Evolutionary conservation across 2,888 invertebrate species (phyloP), one percentile per base, ranked within the genome.

Genomic region (Gandaritis pyraliata): DNA sequence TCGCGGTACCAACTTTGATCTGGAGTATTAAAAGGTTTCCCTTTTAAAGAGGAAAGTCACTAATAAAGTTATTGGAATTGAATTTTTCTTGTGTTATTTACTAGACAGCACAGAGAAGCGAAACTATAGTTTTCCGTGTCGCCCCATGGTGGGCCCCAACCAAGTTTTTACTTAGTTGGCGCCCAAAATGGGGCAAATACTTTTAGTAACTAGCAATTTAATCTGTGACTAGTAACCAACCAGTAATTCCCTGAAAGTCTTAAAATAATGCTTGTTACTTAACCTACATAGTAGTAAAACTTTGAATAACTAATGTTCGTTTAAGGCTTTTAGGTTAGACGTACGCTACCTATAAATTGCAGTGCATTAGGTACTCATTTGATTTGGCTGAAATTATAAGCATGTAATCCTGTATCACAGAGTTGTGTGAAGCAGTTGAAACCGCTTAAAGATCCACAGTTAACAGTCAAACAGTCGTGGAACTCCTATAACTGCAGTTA

Each of bases 1-100:
- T 76, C 66, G 54, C 53, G 57, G 71, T 68, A 59, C 72, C 59
- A 64, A 69, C 74, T 77, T 72, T 74, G 75, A 77, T 76, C 71
- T 74, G 73, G 74, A 75, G 74, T 57, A 52, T 59, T 62, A 46
- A 56, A 65, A 38, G 61, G 53, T 59, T 64, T 57, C 52, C 45
- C 18, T 48, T 63, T 29, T 33, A 8, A 1, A 10, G 10, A 16
- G 7, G 53, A 53, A 47, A 46, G 11, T 55, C 12, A 16, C 41
- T 52, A 8, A 23, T 30, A 38, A 45, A 29, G 39, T 43, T 47
- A 36, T 41, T 12, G 43, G 2, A 52, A 47, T 45, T 36, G 7
- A 12, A 41, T 8, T 49, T 49, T 36, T 36, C 13, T 38, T 39
- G 8, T 8, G 8, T 12, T 8, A 13, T 15, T 15, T 1, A 15